Base-by-base conservation (phyloP, 1,140 invertebrate species). In the Eumeta japonica region DNA sequence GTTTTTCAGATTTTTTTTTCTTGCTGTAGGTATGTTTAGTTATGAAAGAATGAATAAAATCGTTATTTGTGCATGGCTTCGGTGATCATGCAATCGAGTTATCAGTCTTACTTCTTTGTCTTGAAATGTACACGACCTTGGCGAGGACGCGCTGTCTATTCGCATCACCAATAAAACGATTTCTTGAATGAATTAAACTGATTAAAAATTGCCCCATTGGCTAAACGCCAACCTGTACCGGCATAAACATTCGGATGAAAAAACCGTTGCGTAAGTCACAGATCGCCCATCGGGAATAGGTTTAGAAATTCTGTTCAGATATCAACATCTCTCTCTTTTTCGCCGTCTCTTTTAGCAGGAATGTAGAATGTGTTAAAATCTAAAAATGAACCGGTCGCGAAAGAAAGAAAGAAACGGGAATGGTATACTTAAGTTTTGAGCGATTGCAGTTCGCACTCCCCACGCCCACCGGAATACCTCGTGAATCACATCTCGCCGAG, bases 121-220 rank as follows among this genome's bases (percentile, higher is more conserved):
- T 41, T 31, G 34, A 49, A 52, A 50, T 53, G 50, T 53, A 47
- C 19, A 29, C 50, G 62, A 70, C 68, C 65, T 73, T 70, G 58
- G 29, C 41, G 58, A 62, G 63, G 65, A 70, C 63, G 58, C 43
- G 43, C 45, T 52, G 52, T 65, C 64, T 62, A 61, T 61, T 59
- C 52, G 43, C 58, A 58, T 53, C 45, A 45, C 48, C 55, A 52
- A 70, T 68, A 66, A 61, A 67, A 47, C 53, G 56, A 58, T 61
- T 56, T 55, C 49, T 66, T 50, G n/a, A 68, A 68, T 68, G 64
- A 68, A 66, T 65, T 62, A 61, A 55, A 65, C 55, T 44, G 59
- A 66, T 70, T 68, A 66, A 70, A 70, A 68, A 66, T n/a, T n/a
- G 49, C 61, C 59, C 55, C 49, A 61, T 61, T 73, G 65, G 65